Percentiles rank a stretch among this genome's conserved stretches.
Evolutionary conservation across 2,797 vertebrate genomes (phyloP).

Genomic region (Neostethus bicornis): DNA sequence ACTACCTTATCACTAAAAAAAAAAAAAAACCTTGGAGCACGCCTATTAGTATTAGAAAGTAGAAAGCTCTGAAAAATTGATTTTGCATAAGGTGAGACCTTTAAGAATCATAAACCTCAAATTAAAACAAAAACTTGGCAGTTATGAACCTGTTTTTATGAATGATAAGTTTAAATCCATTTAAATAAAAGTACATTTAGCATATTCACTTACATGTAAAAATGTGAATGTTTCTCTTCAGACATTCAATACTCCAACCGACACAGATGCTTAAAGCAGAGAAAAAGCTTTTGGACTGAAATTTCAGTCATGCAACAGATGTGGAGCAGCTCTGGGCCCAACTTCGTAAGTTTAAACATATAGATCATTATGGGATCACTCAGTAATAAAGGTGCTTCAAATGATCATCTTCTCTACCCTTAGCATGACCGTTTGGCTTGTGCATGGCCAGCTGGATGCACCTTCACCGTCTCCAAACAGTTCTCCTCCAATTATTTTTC

Average conservation of each 20-base stretch:
- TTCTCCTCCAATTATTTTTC: slow-evolving; percentile 35
- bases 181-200: slow-evolving; percentile 16
- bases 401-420: slow-evolving; percentile 1
- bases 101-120: slow-evolving; percentile 41
- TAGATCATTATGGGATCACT: slow-evolving; percentile 28
- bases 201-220: slow-evolving; percentile 35
- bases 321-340: slow-evolving; percentile 33
- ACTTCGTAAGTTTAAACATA: slow-evolving; percentile 25
- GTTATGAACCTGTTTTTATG: slow-evolving; percentile 34
- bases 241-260: slow-evolving; percentile 62
- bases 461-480: slow-evolving; percentile 8
- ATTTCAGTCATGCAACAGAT: slow-evolving; percentile 63
- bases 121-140: slow-evolving; percentile 54
- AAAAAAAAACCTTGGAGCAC: too few species aligned
- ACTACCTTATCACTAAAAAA: too few species aligned
- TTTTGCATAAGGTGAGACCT: too few species aligned
- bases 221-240: slow-evolving; percentile 37
- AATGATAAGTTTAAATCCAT: slow-evolving; percentile 27
- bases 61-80: too few species aligned
- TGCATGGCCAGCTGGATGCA: slow-evolving; percentile 9
- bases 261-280: slow-evolving; percentile 53
- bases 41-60: too few species aligned
- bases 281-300: slow-evolving; percentile 49
- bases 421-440: slow-evolving; percentile 14
- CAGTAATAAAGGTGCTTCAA: slow-evolving; percentile 17